phyloP scores from a whole-genome alignment of 2,888 invertebrate genomes.

The Pristionchus japonicus region DNA sequence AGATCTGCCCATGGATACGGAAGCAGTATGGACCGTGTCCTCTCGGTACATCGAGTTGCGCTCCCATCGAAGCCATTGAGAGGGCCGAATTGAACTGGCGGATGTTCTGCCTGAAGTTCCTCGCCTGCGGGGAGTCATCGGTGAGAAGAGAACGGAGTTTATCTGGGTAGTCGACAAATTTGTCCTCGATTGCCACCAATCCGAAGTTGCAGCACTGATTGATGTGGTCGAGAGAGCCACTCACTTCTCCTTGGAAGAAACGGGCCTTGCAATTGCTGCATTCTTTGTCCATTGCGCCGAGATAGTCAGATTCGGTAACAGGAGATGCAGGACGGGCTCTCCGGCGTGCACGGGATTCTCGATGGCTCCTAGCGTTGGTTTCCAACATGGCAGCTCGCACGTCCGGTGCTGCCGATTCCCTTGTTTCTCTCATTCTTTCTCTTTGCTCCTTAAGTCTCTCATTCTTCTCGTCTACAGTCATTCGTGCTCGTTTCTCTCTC shows the following conservation, averaged over 20 bases:
- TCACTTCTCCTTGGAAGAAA: slow-evolving; percentile 10
- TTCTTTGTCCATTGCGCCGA: not conserved
- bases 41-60: slow-evolving; percentile 41
- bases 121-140: not conserved
- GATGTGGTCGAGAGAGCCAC: not conserved
- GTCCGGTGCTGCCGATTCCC: not conserved
- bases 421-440: not conserved
- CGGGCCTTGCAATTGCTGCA: not conserved
- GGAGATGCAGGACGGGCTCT: not conserved
- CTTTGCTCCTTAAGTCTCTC: not conserved
- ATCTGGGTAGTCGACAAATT: not conserved
- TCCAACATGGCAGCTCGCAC: too few relatives aligned
- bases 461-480: too few relatives aligned
- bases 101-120: not conserved
- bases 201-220: slow-evolving; percentile 6
- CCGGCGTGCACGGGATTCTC: not conserved
- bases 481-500: too few relatives aligned
- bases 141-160: not conserved
- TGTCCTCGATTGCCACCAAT: not conserved
- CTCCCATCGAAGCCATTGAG: slow-evolving; percentile 51
- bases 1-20: slow-evolving; percentile 50
- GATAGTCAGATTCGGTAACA: not conserved
- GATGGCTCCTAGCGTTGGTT: not conserved
- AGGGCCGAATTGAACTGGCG: slow-evolving; percentile 51
- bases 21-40: slow-evolving; percentile 53